Evolutionary conservation across 2,113 vertebrate genomes (phyloP).

Genomic region (Limnothrissa miodon): DNA sequence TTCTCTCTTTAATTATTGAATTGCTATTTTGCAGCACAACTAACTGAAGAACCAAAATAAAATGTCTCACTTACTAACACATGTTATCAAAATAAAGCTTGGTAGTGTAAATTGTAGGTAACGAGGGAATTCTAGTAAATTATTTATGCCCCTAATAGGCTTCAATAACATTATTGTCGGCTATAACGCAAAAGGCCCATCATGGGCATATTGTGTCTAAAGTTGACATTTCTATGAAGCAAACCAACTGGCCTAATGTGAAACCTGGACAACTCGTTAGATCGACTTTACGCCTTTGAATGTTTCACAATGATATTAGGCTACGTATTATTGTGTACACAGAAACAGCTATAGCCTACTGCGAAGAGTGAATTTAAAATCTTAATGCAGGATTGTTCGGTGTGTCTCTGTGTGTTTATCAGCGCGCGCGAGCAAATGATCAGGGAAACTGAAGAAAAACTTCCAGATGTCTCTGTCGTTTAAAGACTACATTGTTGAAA

Average conservation of each 20-base stretch:
- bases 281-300: background rate
- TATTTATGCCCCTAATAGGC: background rate
- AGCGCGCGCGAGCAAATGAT: background rate
- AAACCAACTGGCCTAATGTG: background rate
- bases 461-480: background rate
- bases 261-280: background rate
- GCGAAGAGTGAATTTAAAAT: background rate
- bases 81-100: background rate
- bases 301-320: background rate
- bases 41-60: background rate
- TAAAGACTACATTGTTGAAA: background rate
- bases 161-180: too few species aligned
- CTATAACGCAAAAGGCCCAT: too few species aligned
- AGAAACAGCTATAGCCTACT: background rate
- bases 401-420: background rate
- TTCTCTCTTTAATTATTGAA: too few species aligned
- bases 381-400: background rate
- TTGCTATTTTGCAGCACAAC: too few species aligned
- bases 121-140: background rate
- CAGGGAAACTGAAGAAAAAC: background rate
- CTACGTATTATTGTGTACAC: background rate
- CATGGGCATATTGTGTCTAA: background rate
- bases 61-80: background rate
- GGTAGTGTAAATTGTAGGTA: background rate
- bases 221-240: background rate